Evolutionary conservation across 1,140 invertebrate genomes (phyloP).

Genomic region (Drosophila kohkoa): DNA sequence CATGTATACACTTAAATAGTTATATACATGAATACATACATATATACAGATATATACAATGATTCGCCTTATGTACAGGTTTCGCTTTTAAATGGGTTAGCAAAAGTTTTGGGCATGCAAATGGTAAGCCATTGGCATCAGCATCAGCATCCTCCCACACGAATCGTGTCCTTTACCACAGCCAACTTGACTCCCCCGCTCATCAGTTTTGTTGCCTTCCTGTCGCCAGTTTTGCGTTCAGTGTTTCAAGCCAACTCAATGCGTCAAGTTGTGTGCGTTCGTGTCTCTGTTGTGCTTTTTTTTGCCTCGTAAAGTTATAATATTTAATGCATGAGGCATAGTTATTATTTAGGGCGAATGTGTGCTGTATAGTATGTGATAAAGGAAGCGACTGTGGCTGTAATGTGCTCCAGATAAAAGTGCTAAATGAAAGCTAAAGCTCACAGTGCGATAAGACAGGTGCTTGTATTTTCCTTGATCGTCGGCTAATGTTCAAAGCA

Average conservation of each 20-base stretch:
- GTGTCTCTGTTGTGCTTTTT: background rate
- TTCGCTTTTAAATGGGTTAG: constrained; percentile 33
- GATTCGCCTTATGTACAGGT: constrained; percentile 16
- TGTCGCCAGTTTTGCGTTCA: constrained; percentile 37
- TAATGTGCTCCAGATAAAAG: constrained; percentile 26
- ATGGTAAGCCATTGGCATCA: constrained; percentile 38
- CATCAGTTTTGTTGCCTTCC: constrained; percentile 57
- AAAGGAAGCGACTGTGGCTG: constrained; percentile 15
- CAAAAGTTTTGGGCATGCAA: constrained; percentile 44
- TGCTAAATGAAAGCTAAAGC: constrained; percentile 6
- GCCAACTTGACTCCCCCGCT: constrained; percentile 27
- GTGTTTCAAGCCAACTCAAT: constrained; percentile 49
- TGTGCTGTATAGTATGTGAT: constrained; percentile 11
- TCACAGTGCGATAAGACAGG: background rate
- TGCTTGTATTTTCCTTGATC: background rate
- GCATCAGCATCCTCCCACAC: background rate
- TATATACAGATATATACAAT: background rate
- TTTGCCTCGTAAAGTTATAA: constrained; percentile 14
- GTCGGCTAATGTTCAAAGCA: background rate
- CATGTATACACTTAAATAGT: constrained; percentile 21
- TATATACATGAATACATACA: constrained; percentile 5
- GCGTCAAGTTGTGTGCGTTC: constrained; percentile 49
- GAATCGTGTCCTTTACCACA: constrained; percentile 30
- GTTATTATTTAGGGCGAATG: constrained; percentile 23
- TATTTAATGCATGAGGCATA: constrained; percentile 34